Evolutionary conservation across 2,797 vertebrate genomes (phyloP).

Genomic region (Sarcoramphus papa): DNA sequence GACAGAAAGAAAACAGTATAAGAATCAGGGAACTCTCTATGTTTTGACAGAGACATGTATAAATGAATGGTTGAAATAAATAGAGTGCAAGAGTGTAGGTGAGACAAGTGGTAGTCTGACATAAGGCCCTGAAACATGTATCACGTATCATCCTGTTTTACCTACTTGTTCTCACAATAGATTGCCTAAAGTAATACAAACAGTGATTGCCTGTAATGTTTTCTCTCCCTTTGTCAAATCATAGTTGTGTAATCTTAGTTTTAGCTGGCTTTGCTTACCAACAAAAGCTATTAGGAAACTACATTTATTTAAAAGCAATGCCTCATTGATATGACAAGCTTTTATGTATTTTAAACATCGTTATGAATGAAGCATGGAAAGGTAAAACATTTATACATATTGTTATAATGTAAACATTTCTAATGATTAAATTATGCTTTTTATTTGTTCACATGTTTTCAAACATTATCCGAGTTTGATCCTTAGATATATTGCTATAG

Average conservation of each 20-base stretch:
- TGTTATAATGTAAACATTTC: background rate
- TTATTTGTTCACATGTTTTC: background rate
- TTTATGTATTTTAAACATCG: background rate
- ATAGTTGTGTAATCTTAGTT: background rate
- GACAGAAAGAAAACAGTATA: background rate
- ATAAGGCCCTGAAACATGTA: background rate
- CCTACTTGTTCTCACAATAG: background rate
- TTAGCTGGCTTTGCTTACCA: background rate
- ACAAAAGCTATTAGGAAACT: background rate
- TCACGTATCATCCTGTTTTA: background rate
- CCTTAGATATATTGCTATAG: background rate
- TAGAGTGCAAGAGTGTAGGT: background rate
- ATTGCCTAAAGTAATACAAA: background rate
- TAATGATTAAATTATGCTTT: background rate
- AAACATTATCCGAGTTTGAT: background rate
- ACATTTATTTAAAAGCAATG: background rate
- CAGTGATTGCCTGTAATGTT: background rate
- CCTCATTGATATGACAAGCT: background rate
- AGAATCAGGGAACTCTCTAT: background rate
- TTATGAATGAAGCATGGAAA: background rate
- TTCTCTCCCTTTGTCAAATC: background rate
- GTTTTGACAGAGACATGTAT: background rate
- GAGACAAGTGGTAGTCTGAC: background rate
- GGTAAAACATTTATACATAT: background rate
- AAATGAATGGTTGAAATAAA: background rate